Base-by-base conservation (phyloP, 2,113 vertebrate species). In the Vicugna pacos region DNA sequence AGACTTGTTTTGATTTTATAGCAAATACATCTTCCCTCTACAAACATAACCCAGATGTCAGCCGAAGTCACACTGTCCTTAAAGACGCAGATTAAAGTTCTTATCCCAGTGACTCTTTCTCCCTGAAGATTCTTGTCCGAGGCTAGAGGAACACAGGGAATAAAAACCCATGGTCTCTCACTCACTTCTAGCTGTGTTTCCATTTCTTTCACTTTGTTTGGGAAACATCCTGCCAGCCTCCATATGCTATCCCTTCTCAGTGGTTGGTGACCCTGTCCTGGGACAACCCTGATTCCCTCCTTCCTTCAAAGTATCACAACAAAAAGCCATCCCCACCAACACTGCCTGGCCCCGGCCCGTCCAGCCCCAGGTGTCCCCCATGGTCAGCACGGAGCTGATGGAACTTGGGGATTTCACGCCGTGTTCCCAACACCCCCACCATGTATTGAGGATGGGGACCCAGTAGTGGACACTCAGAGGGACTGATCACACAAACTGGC, bases 1-100 rank as follows among this genome's bases (percentile, higher is more conserved):
- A 42, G 67, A 54, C 28, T 89, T 80, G 69, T 56, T 70, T 89
- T 82, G 2, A 82, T 86, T 86, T 81, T 16, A 69, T 67, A 72
- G 65, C 38, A 73, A 35, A 38, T 54, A 62, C 9, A 26, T 46
- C 38, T 52, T 89, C 72, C 65, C 30, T 73, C 8, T 48, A n/a
- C 1, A 54, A 65, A 28, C 13, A 19, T 70, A 76, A 56, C 17
- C 4, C 17, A 54, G 28, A 30, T 60, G 24, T 52, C 56, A 76
- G 6, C 19, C 75, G 42, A 81, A 58, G 46, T 84, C 11, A 38
- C 42, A 50, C 10, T 73, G 28, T 32, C 19, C 38, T 93, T 76
- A 64, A 54, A 65, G 42, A 70, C 38, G 56, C 15, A 50, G 90
- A 70, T 75, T 64, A 86, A 86, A 95, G 32, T 69, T 30, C 20